Conservation (phyloP, 2,888 invertebrate species). For the Melolontha melolontha region DNA sequence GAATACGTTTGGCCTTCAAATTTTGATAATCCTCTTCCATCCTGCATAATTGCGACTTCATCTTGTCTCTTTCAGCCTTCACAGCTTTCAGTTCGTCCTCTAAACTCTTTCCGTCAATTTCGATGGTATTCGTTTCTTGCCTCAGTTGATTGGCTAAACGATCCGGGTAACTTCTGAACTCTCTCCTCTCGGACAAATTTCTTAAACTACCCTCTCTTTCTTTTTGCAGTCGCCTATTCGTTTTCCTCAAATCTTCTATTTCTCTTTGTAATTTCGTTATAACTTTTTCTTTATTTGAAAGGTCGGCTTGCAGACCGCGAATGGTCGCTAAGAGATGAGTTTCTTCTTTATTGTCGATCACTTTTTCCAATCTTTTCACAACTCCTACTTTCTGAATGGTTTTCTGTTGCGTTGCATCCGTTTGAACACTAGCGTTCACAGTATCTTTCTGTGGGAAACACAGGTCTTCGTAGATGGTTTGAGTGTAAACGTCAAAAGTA, state of each 20-base stretch:
- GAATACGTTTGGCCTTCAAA: slow-evolving; percentile 81
- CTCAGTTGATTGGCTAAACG: slow-evolving; percentile 58
- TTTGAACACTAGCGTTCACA: slow-evolving; percentile 50
- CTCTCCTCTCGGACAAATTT: slow-evolving; percentile 62
- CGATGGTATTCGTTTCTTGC: slow-evolving; percentile 26
- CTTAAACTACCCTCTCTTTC: slow-evolving; percentile 75
- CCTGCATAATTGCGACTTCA: slow-evolving; percentile 68
- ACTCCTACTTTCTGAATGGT: slow-evolving; percentile 33
- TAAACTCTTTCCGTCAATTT: slow-evolving; percentile 50
- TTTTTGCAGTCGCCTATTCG: slow-evolving; percentile 80
- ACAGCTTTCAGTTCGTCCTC: slow-evolving; percentile 67
- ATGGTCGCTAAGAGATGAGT: slow-evolving; percentile 83
- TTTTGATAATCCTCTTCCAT: slow-evolving; percentile 81
- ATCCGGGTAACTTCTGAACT: slow-evolving; percentile 60
- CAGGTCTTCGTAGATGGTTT: slow-evolving; percentile 57
- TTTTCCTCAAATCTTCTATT: slow-evolving; percentile 80
- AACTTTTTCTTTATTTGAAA: slow-evolving; percentile 80
- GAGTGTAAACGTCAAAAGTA: slow-evolving; percentile 65
- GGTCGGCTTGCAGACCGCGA: slow-evolving; percentile 80
- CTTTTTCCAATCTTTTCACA: slow-evolving; percentile 55
- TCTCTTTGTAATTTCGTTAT: slow-evolving; percentile 80
- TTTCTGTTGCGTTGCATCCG: slow-evolving; percentile 39
- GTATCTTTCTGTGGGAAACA: slow-evolving; percentile 58
- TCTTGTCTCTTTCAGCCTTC: slow-evolving; percentile 72
- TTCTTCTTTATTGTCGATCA: slow-evolving; percentile 73